Percentiles rank a stretch among this genome's conserved stretches.
Conservation (phyloP, 2,113 vertebrate genomes). For the Crocuta crocuta region DNA sequence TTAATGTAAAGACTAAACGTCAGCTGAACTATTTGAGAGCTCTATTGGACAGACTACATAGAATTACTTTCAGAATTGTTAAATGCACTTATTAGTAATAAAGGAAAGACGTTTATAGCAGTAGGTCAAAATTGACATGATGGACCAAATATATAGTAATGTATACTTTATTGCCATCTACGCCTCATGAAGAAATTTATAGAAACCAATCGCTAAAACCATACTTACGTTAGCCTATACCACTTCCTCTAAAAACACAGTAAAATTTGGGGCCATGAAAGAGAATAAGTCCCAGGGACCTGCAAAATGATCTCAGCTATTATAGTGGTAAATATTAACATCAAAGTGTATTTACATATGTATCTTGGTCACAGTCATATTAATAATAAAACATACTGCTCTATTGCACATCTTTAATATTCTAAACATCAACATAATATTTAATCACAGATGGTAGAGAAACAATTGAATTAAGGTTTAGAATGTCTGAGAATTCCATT, state of each 20-base stretch:
- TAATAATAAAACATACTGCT: neutral
- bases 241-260: neutral
- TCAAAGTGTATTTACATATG: neutral
- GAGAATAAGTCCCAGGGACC: neutral
- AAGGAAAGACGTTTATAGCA: neutral
- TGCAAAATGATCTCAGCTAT: neutral
- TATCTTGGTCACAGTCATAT: neutral
- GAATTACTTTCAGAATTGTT: neutral
- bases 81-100: neutral
- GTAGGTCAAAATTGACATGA: neutral
- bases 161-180: neutral
- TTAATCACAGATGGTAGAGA: neutral
- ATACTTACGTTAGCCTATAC: neutral
- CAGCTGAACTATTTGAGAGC: neutral
- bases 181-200: neutral
- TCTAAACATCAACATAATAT: neutral
- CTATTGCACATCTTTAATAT: neutral
- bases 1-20: neutral
- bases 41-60: neutral
- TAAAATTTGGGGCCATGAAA: neutral
- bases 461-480: neutral
- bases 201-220: neutral
- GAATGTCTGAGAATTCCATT: neutral
- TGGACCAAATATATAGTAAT: neutral
- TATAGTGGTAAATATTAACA: neutral